Conservation (phyloP, 2,888 invertebrate species). For the Chelonus formosanus region DNA sequence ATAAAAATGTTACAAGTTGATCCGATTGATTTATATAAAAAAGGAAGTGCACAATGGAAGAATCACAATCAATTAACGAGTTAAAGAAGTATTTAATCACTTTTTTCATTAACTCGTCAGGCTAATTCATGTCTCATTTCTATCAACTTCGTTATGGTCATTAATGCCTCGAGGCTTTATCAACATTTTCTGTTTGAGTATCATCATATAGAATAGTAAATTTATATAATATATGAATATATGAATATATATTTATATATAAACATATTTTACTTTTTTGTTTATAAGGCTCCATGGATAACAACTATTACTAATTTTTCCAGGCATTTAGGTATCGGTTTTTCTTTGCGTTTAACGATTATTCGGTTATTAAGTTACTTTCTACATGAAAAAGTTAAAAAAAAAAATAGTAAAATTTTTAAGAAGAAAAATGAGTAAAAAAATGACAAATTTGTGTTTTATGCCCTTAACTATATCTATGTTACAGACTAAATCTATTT, state of each 20-base stretch:
- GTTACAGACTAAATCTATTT: slow-evolving; percentile 65
- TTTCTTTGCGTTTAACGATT: slow-evolving; percentile 9
- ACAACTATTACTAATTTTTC: slow-evolving; percentile 54
- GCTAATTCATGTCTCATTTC: slow-evolving; percentile 13
- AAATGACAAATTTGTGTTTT: slow-evolving; percentile 33
- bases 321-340: slow-evolving; percentile 25
- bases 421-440: slow-evolving; percentile 25
- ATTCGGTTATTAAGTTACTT: slow-evolving; percentile 30
- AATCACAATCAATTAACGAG: slow-evolving; percentile 33
- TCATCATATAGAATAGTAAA: too few species aligned
- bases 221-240: slow-evolving; percentile 36
- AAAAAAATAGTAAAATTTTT: slow-evolving; percentile 13
- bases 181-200: slow-evolving; percentile 26
- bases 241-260: slow-evolving; percentile 37
- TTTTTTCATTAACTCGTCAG: neutral
- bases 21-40: slow-evolving; percentile 13
- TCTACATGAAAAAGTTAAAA: slow-evolving; percentile 30
- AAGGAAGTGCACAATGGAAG: slow-evolving; percentile 39
- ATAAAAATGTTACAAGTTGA: slow-evolving; percentile 10
- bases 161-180: slow-evolving; percentile 9
- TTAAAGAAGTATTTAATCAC: slow-evolving; percentile 6
- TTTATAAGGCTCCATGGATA: slow-evolving; percentile 60
- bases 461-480: slow-evolving; percentile 65
- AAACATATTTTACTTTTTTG: slow-evolving; percentile 44
- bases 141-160: slow-evolving; percentile 13